These are phyloP conservation scores for Erythrolamprus reginae DNA, from an alignment of 2,113 vertebrate genomes.

Conservation along the genomic window DNA sequence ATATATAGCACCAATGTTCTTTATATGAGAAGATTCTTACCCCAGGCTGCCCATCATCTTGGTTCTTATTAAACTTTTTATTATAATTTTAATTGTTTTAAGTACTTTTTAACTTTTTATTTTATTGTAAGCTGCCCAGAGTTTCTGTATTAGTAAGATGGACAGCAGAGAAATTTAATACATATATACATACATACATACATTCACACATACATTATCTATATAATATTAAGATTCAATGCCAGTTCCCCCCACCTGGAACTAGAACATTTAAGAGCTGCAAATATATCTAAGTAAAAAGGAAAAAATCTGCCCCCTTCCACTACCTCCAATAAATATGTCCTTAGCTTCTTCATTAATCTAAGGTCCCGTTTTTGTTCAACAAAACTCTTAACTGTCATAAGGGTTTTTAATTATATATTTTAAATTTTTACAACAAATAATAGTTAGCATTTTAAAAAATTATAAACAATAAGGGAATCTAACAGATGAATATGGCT, in stretches of 20 bases:
- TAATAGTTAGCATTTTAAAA: not conserved
- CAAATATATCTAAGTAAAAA: not conserved
- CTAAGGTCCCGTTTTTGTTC: not conserved
- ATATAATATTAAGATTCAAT: not conserved
- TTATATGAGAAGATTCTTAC: not conserved
- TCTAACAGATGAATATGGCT: not conserved
- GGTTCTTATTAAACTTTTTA: not conserved
- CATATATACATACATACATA: not conserved
- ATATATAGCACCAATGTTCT: not conserved
- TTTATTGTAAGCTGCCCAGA: not conserved
- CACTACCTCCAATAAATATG: not conserved
- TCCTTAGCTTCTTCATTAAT: not conserved
- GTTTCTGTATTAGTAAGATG: not conserved
- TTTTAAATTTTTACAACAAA: not conserved
- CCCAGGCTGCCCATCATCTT: not conserved
- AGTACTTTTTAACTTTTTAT: not conserved
- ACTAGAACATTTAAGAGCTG: not conserved
- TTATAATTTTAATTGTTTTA: not conserved
- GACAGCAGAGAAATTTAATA: not conserved
- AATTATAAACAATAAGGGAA: not conserved
- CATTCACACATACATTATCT: not conserved
- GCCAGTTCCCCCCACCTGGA: not conserved
- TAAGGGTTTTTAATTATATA: not conserved
- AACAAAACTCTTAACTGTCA: not conserved
- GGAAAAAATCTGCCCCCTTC: not conserved